Percentiles rank a stretch among this genome's conserved stretches.
Conservation (phyloP, 2,113 vertebrate genomes). For the Ptyas mucosa region DNA sequence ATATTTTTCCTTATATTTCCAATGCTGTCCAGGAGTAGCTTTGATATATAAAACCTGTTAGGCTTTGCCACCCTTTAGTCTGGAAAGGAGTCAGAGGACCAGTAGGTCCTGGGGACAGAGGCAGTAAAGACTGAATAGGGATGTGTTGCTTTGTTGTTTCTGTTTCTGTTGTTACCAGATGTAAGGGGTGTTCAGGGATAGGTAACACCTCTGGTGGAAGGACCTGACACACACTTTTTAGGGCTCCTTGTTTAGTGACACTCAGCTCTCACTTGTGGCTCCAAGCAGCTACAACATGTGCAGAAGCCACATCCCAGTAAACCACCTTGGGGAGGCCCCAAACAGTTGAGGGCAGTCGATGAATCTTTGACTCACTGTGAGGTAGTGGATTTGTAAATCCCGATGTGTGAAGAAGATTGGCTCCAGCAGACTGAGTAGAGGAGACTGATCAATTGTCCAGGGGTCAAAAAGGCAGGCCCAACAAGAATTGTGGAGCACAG, state of each 20-base stretch:
- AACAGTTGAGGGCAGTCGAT: background rate
- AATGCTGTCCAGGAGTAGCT: background rate
- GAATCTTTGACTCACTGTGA: background rate
- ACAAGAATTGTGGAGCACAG: background rate
- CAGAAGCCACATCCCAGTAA: background rate
- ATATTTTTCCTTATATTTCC: background rate
- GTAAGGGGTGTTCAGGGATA: background rate
- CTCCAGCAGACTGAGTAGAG: background rate
- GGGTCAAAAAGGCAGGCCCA: background rate
- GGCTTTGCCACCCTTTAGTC: background rate
- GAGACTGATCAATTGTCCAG: background rate
- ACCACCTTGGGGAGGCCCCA: background rate
- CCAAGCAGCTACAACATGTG: background rate
- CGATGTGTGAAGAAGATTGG: background rate
- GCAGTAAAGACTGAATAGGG: background rate
- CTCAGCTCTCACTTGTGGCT: background rate
- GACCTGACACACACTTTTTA: background rate
- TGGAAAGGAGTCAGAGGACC: background rate
- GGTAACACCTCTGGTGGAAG: background rate
- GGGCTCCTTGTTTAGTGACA: background rate
- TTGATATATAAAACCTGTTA: background rate
- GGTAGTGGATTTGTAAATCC: background rate
- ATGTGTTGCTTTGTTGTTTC: background rate
- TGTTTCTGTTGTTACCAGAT: background rate
- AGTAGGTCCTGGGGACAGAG: background rate